Conservation (phyloP, 2,888 invertebrate genomes). For the Leptopterna dolabrata region DNA sequence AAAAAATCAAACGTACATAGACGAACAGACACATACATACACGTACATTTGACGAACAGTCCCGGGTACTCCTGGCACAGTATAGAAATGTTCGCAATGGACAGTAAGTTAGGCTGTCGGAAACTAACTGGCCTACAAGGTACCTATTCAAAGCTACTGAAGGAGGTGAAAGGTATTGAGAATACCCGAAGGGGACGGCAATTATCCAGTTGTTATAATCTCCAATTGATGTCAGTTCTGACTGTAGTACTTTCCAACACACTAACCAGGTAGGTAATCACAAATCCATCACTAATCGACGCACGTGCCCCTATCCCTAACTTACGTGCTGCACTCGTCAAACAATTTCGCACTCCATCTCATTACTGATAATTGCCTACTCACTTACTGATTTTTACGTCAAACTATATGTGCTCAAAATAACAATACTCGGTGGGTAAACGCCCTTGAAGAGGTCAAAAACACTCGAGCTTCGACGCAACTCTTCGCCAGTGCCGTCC, state of each 20-base stretch:
- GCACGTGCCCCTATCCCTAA: background rate
- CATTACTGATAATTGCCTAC: background rate
- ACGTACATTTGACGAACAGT: too few relatives aligned
- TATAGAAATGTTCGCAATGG: too few relatives aligned
- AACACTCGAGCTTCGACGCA: background rate
- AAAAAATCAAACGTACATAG: too few relatives aligned
- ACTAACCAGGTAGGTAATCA: too few relatives aligned
- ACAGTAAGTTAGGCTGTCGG: too few relatives aligned
- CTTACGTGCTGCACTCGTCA: background rate
- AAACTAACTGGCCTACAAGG: too few relatives aligned
- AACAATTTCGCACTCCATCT: background rate
- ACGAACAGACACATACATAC: too few relatives aligned
- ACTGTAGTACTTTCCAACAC: too few relatives aligned
- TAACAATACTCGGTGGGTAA: background rate
- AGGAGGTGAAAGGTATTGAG: background rate
- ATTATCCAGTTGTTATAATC: background rate
- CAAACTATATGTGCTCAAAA: background rate
- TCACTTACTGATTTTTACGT: background rate
- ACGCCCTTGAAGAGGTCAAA: conserved; percentile 11
- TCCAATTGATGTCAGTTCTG: too few relatives aligned
- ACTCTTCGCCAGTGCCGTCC: conserved; percentile 11
- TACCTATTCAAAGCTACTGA: too few relatives aligned
- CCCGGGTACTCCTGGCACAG: too few relatives aligned
- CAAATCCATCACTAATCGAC: background rate
- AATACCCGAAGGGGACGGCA: background rate